Evolutionary conservation across 1,140 invertebrate species (phyloP).

Genomic region (Helicoverpa armigera): DNA sequence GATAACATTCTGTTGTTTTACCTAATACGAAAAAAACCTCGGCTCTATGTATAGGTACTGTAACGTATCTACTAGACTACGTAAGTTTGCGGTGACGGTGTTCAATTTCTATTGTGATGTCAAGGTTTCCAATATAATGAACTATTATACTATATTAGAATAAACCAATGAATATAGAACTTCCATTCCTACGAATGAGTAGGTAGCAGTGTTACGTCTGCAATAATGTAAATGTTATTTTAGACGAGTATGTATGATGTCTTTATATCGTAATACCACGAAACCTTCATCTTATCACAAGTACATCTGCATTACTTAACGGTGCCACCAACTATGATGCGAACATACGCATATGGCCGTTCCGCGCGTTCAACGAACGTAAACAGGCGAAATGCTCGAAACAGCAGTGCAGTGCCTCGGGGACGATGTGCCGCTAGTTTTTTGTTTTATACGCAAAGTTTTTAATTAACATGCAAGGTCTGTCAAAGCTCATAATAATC

Average conservation of each 20-base stretch:
- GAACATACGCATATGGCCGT: background rate
- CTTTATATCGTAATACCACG: slow-evolving; percentile 8
- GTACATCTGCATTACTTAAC: slow-evolving; percentile 21
- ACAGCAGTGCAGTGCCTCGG: background rate
- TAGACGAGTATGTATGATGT: background rate
- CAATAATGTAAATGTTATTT: background rate
- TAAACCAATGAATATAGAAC: slow-evolving; percentile 53
- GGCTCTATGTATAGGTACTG: no score
- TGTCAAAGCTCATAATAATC: slow-evolving; percentile 63
- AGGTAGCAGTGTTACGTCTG: slow-evolving; percentile 53
- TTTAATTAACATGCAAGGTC: slow-evolving; percentile 66
- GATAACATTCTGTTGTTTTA: no score
- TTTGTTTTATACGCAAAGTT: slow-evolving; percentile 49
- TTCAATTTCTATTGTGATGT: slow-evolving; percentile 64
- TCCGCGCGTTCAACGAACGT: slow-evolving; percentile 19
- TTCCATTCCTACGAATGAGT: slow-evolving; percentile 43
- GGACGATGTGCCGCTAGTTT: slow-evolving; percentile 14
- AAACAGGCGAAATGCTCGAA: slow-evolving; percentile 27
- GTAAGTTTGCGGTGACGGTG: slow-evolving; percentile 62
- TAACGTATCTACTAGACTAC: slow-evolving; percentile 17
- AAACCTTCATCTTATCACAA: slow-evolving; percentile 6
- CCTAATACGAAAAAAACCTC: no score
- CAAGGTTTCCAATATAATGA: slow-evolving; percentile 55
- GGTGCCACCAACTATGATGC: background rate
- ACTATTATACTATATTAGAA: slow-evolving; percentile 54